Conservation (phyloP, 2,888 invertebrate species). For the Polietes domitor region DNA sequence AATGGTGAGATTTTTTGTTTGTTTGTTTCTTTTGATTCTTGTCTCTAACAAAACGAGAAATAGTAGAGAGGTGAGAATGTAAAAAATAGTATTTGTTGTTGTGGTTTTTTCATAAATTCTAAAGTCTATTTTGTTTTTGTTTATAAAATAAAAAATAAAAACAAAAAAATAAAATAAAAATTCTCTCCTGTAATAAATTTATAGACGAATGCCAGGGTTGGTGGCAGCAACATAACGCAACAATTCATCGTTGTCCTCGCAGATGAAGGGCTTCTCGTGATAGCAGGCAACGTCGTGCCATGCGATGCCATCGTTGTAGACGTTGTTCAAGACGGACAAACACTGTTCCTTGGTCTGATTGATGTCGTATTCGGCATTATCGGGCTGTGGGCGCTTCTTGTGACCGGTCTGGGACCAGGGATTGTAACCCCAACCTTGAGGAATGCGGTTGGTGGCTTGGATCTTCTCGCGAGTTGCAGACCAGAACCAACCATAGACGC, state of each 20-base stretch:
- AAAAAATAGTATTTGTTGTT: slow-evolving; percentile 64
- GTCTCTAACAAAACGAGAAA: slow-evolving; percentile 58
- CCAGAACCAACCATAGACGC: slow-evolving; percentile 95
- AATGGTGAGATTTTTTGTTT: slow-evolving; percentile 27
- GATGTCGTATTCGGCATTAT: slow-evolving; percentile 95
- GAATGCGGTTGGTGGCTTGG: slow-evolving; percentile 88
- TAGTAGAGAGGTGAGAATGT: slow-evolving; percentile 11
- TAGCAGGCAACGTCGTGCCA: slow-evolving; percentile 97
- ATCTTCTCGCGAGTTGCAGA: slow-evolving; percentile 94
- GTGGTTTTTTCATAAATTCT: slow-evolving; percentile 77
- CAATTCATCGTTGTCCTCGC: slow-evolving; percentile 94
- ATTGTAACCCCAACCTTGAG: slow-evolving; percentile 86
- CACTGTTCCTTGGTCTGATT: slow-evolving; percentile 94
- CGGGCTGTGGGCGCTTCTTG: slow-evolving; percentile 93
- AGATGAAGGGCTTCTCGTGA: slow-evolving; percentile 95
- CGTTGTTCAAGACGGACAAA: slow-evolving; percentile 93
- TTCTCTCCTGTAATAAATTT: slow-evolving; percentile 73
- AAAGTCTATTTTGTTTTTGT: slow-evolving; percentile 78
- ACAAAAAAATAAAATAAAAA: slow-evolving; percentile 71
- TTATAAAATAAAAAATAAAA: slow-evolving; percentile 74
- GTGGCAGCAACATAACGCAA: slow-evolving; percentile 92
- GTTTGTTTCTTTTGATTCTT: background rate
- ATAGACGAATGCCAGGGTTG: slow-evolving; percentile 91
- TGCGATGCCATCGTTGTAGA: slow-evolving; percentile 95
- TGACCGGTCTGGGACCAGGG: slow-evolving; percentile 95